Conservation (phyloP, 1,140 invertebrate species). For the Phymorhynchus buccinoides region DNA sequence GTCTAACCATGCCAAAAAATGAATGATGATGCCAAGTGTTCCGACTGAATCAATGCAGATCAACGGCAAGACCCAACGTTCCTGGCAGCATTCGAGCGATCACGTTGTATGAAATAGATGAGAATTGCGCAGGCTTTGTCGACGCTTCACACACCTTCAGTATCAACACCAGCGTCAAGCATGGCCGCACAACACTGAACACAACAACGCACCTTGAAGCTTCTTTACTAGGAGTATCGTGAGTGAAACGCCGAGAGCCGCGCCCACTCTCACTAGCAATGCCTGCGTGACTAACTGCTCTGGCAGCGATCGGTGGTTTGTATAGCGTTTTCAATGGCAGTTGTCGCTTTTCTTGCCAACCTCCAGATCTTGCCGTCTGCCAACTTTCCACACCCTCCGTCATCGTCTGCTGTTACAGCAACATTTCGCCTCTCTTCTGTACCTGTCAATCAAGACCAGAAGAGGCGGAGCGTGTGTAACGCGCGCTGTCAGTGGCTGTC, state of each 20-base stretch:
- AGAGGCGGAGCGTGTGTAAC: slow-evolving; percentile 33
- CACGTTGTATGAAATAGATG: no score
- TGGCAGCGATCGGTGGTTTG: slow-evolving; percentile 3
- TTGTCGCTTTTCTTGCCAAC: neutral
- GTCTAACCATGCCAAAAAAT: no score
- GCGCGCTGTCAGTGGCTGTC: neutral
- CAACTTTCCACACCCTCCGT: slow-evolving; percentile 18
- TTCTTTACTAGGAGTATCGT: neutral
- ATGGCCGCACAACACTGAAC: neutral
- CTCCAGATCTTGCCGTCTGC: slow-evolving; percentile 1
- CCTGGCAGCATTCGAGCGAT: no score
- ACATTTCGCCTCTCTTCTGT: neutral
- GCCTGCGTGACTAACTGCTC: slow-evolving; percentile 23
- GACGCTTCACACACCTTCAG: no score
- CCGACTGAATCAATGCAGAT: no score
- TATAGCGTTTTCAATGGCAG: slow-evolving; percentile 26
- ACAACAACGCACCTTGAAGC: neutral
- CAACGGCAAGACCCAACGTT: no score
- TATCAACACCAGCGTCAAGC: no score
- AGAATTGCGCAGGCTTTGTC: no score
- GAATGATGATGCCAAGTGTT: no score
- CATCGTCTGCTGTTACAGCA: neutral
- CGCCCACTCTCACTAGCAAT: slow-evolving; percentile 22
- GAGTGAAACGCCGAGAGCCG: neutral
- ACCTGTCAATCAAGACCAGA: neutral